Evolutionary conservation across 2,888 invertebrate genomes (phyloP), one percentile per base, ranked within the genome.

Genomic region (Drosophila helvetica): DNA sequence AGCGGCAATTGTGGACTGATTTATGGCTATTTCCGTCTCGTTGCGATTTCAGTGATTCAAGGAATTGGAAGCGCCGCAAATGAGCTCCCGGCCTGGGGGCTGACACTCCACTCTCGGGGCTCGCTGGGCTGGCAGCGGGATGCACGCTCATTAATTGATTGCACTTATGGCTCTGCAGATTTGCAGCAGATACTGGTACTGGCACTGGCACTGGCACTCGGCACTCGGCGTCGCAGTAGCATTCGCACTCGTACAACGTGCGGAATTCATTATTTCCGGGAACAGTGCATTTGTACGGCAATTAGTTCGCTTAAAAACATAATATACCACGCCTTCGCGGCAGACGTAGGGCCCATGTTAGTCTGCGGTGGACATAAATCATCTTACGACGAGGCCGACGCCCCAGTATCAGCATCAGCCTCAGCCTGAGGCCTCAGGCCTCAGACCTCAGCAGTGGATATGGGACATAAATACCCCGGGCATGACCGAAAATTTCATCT

Each of bases 261-360:
- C 67, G 70, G 83, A 83, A 86, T 82, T 78, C 79, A 86, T 84
- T 84, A 89, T 91, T 90, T 90, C 90, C 90, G 89, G 90, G 91
- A 91, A 91, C 90, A 90, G 90, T 89, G 90, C 90, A 91, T 91
- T 91, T 91, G 91, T 91, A 89, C 86, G 86, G 90, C 89, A 91
- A 91, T 91, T 91, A 91, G 90, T 90, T 80, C 79, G 79, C 76
- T 79, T 85, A 80, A 71, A 65, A 75, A 76, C 81, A 77, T 75
- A 83, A 79, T 76, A 68, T 64, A 62, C 70, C 70, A 76, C 68
- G 47, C 51, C 57, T 52, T 56, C 45, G 43, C 43, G 30, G 30
- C 48, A 47, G 45, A 56, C 57, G 55, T 52, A 65, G 62, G 58
- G 66, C 69, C 74, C 78, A 79, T 78, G 80, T 78, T 78, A 71